phyloP scores from a whole-genome alignment of 2,797 vertebrate genomes.

The Atherinosoma microstoma region DNA sequence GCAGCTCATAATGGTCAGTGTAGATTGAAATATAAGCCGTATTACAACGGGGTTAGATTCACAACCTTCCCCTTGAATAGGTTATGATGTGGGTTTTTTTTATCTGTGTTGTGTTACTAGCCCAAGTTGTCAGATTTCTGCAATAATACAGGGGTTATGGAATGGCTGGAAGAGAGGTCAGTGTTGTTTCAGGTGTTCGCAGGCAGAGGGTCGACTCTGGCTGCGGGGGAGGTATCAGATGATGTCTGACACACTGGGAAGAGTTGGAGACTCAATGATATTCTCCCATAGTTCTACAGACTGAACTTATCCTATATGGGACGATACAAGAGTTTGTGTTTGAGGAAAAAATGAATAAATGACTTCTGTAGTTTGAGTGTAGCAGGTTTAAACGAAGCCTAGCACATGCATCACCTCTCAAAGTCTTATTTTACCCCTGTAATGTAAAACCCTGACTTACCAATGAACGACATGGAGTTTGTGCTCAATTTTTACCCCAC shows the following conservation, averaged over 20 bases:
- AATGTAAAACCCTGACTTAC: background rate
- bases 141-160: conserved; percentile 62
- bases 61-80: conserved; percentile 36
- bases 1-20: conserved; percentile 16
- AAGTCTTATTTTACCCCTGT: background rate
- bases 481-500: conserved; percentile 7
- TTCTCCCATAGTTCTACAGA: background rate
- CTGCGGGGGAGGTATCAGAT: conserved; percentile 59
- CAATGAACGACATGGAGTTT: conserved; percentile 6
- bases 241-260: conserved; percentile 62
- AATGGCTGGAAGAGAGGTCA: conserved; percentile 48
- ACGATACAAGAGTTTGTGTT: conserved; percentile 3
- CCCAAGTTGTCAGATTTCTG: conserved; percentile 60
- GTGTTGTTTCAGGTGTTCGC: conserved; percentile 82
- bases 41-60: conserved; percentile 34
- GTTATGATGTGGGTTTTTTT: conserved; percentile 62
- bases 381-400: background rate
- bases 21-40: conserved; percentile 40
- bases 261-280: conserved; percentile 1
- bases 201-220: conserved; percentile 40
- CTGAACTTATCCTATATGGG: background rate
- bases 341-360: background rate
- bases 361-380: background rate
- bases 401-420: background rate
- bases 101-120: conserved; percentile 63